These are phyloP conservation scores for Pseudomyrmex concolor DNA, from an alignment of 1,140 invertebrate genomes.

Conservation along the genomic window DNA sequence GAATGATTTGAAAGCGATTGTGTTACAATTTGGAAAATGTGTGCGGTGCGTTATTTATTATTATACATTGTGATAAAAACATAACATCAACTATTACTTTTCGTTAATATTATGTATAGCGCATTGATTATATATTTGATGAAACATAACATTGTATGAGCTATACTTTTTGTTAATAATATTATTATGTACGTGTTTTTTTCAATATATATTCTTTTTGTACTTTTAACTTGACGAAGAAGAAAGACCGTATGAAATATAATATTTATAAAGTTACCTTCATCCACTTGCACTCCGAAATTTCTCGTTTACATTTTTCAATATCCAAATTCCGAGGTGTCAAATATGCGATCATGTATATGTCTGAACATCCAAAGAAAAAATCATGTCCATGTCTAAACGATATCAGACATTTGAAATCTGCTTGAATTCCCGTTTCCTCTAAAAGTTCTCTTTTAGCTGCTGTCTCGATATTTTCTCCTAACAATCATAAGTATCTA, in stretches of 20 bases:
- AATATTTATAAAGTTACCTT: conserved; percentile 81
- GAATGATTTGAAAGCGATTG: conserved; percentile 12
- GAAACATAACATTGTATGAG: no score
- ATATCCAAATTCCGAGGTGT: conserved; percentile 89
- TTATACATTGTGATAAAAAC: background rate
- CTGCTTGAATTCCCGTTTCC: conserved; percentile 93
- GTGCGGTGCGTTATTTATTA: background rate
- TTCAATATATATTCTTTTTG: no score
- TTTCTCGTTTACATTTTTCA: conserved; percentile 89
- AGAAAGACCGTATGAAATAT: no score
- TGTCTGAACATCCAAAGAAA: conserved; percentile 93
- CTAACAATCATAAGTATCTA: conserved; percentile 83
- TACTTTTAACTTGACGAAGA: no score
- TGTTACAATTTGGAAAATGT: background rate
- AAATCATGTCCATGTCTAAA: conserved; percentile 91
- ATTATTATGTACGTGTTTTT: no score
- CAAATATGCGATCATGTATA: conserved; percentile 92
- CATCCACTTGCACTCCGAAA: conserved; percentile 93
- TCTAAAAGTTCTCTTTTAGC: conserved; percentile 94
- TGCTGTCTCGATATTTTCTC: conserved; percentile 92
- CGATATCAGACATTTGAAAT: conserved; percentile 91
- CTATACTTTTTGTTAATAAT: no score
- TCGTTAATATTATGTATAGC: conserved; percentile 36
- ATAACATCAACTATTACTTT: background rate
- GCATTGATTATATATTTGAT: no score